Evolutionary conservation across 92 coral and sea anemone genomes (phyloP).

Genomic region (Hydrozoanthus gracilis): DNA sequence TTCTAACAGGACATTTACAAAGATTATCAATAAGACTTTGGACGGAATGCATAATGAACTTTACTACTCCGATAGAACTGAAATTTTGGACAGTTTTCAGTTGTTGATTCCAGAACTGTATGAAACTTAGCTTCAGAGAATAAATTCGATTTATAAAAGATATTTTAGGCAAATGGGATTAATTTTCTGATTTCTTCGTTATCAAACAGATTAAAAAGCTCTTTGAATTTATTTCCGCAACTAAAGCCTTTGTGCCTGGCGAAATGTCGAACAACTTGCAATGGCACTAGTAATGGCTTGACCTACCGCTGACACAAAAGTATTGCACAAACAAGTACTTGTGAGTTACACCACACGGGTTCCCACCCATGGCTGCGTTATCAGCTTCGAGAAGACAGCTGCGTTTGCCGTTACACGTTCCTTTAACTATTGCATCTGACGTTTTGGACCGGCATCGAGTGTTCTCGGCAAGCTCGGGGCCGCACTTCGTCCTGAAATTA

Average conservation of each 20-base stretch:
- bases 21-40: constrained; percentile 7
- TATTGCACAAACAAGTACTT: constrained; percentile 53
- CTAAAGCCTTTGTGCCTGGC: neutral
- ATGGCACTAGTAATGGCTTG: neutral
- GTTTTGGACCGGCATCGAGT: constrained; percentile 47
- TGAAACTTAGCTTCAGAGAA: neutral
- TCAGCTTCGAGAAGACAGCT: constrained; percentile 60
- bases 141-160: neutral
- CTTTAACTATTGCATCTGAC: constrained; percentile 52
- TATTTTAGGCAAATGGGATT: neutral
- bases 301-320: constrained; percentile 60
- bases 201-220: neutral
- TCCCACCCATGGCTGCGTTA: constrained; percentile 55
- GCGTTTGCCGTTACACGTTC: constrained; percentile 47
- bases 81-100: constrained; percentile 2
- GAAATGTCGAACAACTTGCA: neutral
- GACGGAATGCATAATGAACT: neutral
- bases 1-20: constrained; percentile 13
- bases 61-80: neutral
- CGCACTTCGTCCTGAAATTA: constrained; percentile 43
- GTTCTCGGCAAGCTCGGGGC: constrained; percentile 52
- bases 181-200: neutral
- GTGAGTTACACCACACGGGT: constrained; percentile 68
- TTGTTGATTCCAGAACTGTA: constrained; percentile 7
- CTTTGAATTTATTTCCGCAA: neutral